Evolutionary conservation across 92 coral and sea anemone genomes (phyloP).

Genomic region (Actinostola sp.): DNA sequence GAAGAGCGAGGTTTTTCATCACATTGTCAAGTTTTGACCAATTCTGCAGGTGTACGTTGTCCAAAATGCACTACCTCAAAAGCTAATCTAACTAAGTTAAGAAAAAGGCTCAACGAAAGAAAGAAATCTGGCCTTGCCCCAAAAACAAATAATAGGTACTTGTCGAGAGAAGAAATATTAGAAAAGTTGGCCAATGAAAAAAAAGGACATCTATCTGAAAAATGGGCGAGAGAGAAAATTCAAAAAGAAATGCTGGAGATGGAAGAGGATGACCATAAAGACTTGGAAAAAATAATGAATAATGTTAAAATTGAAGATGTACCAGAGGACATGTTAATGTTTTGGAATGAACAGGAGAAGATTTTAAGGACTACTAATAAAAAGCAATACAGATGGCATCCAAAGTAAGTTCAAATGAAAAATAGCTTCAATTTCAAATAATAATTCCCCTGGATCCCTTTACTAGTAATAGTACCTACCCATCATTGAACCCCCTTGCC

Average conservation of each 20-base stretch:
- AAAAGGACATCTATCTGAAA: constrained; percentile 5
- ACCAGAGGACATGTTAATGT: constrained; percentile 28
- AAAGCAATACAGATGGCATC: constrained; percentile 58
- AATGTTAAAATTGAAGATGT: constrained; percentile 21
- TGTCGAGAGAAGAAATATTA: constrained; percentile 24
- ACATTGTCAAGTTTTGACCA: constrained; percentile 2
- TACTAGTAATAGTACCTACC: not conserved
- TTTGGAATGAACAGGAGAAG: constrained; percentile 47
- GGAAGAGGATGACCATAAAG: constrained; percentile 50
- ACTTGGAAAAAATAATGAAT: constrained; percentile 24
- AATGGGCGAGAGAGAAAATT: constrained; percentile 15
- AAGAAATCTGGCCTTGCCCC: not conserved
- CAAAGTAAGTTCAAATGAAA: too few species aligned
- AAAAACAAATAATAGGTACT: constrained; percentile 3
- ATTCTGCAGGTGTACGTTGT: constrained; percentile 1
- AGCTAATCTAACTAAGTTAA: not conserved
- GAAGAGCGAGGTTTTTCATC: constrained; percentile 1
- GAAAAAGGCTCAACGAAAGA: not conserved
- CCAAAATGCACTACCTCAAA: not conserved
- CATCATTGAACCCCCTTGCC: too few species aligned
- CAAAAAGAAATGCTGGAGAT: constrained; percentile 35
- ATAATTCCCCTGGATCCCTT: too few species aligned
- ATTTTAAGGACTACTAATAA: constrained; percentile 27
- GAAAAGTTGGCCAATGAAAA: constrained; percentile 2
- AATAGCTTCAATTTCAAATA: too few species aligned